These are phyloP conservation scores for Cossypha niveicapilla DNA, from an alignment of 2,797 vertebrate species.

Conservation along the genomic window DNA sequence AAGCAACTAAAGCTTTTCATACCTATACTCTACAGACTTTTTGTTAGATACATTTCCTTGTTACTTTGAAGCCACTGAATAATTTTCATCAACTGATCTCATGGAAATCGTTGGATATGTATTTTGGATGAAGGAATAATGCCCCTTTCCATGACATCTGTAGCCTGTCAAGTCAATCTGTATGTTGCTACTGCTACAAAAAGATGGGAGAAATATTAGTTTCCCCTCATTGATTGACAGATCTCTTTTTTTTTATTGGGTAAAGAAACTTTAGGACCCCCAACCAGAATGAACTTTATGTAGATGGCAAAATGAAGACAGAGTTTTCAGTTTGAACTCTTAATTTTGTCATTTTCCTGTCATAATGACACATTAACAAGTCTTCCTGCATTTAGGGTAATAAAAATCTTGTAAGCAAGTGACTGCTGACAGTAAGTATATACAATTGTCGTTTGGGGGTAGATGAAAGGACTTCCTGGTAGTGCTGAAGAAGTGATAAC, in stretches of 20 bases:
- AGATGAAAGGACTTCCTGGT: slow-evolving; percentile 2
- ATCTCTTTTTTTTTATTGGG: neutral
- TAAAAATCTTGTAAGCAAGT: slow-evolving; percentile 8
- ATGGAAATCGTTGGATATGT: neutral
- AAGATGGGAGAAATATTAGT: neutral
- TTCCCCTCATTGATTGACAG: neutral
- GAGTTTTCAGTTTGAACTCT: slow-evolving; percentile 3
- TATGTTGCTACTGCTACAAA: neutral
- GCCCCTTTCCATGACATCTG: neutral
- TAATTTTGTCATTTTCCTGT: neutral
- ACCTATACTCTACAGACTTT: neutral
- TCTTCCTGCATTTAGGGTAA: neutral
- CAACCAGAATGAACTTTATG: neutral
- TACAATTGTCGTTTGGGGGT: neutral
- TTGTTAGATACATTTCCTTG: neutral
- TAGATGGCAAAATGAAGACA: neutral
- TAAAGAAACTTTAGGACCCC: neutral
- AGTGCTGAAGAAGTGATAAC: neutral
- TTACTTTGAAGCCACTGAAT: neutral
- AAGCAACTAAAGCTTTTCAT: neutral
- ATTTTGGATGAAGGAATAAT: neutral
- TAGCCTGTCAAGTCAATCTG: neutral
- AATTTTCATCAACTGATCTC: neutral
- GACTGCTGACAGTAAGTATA: slow-evolving; percentile 1
- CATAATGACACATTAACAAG: neutral